Evolutionary conservation across 2,888 invertebrate genomes (phyloP).

Genomic region (Lydus trimaculatus): DNA sequence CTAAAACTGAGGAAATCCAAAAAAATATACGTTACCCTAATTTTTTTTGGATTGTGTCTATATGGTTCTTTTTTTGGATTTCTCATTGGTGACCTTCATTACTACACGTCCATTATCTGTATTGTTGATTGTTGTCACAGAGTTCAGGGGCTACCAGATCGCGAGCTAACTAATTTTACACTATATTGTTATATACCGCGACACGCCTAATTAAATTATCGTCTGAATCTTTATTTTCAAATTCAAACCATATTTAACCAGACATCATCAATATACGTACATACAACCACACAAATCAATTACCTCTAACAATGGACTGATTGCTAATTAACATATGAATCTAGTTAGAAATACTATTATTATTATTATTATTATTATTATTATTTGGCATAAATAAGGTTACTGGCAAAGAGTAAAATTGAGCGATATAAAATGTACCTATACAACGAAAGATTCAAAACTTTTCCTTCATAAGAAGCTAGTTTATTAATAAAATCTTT

Average conservation of each 20-base stretch:
- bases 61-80: slow-evolving; percentile 6
- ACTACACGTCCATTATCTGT: slow-evolving; percentile 44
- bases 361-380: not conserved
- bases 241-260: not conserved
- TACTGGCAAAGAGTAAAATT: slow-evolving; percentile 16
- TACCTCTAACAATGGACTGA: slow-evolving; percentile 10
- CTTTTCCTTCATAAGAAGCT: too few species aligned
- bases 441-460: too few species aligned
- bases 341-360: slow-evolving; percentile 1
- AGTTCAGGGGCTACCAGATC: slow-evolving; percentile 29
- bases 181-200: slow-evolving; percentile 27
- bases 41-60: not conserved
- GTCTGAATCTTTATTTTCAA: slow-evolving; percentile 15
- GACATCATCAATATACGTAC: not conserved
- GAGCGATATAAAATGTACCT: too few species aligned
- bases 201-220: slow-evolving; percentile 23
- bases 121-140: slow-evolving; percentile 39
- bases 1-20: too few species aligned
- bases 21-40: not conserved
- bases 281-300: slow-evolving; percentile 6
- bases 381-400: slow-evolving; percentile 9
- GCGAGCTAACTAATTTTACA: not conserved
- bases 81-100: slow-evolving; percentile 19
- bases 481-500: too few species aligned
- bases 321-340: slow-evolving; percentile 15